phyloP scores from a whole-genome alignment of 1,140 invertebrate genomes.

The Leptinotarsa defecta region DNA sequence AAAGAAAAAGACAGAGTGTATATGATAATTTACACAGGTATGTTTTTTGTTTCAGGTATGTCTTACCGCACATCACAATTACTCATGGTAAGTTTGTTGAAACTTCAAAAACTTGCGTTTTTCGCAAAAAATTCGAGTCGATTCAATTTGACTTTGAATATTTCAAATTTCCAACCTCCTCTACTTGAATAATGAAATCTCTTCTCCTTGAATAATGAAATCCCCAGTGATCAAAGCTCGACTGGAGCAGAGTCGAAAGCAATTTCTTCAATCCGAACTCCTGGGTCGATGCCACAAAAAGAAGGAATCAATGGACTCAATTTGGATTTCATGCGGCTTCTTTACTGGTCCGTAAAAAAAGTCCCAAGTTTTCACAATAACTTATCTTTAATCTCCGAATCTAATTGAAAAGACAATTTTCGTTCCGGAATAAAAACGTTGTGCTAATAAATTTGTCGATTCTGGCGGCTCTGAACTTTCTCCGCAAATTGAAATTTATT shows the following conservation, averaged over 20 bases:
- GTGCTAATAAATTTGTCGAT: slow-evolving; percentile 19
- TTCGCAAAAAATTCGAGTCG: too few species aligned
- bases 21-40: too few species aligned
- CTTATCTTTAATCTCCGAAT: slow-evolving; percentile 10
- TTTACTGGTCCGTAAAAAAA: background rate
- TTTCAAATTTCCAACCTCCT: too few species aligned
- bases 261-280: background rate
- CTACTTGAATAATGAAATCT: too few species aligned
- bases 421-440: slow-evolving; percentile 13
- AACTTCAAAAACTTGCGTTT: too few species aligned
- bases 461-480: slow-evolving; percentile 1
- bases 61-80: too few species aligned
- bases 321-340: slow-evolving; percentile 5
- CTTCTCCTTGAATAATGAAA: too few species aligned
- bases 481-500: slow-evolving; percentile 18
- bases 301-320: background rate
- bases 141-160: too few species aligned
- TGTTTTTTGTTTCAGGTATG: too few species aligned
- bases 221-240: too few species aligned
- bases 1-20: too few species aligned
- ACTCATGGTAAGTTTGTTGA: too few species aligned
- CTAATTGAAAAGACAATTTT: slow-evolving; percentile 22
- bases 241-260: background rate
- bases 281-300: background rate
- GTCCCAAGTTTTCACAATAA: background rate